Evolutionary conservation across 2,797 vertebrate genomes (phyloP).

Genomic region (Ammospiza maritima): DNA sequence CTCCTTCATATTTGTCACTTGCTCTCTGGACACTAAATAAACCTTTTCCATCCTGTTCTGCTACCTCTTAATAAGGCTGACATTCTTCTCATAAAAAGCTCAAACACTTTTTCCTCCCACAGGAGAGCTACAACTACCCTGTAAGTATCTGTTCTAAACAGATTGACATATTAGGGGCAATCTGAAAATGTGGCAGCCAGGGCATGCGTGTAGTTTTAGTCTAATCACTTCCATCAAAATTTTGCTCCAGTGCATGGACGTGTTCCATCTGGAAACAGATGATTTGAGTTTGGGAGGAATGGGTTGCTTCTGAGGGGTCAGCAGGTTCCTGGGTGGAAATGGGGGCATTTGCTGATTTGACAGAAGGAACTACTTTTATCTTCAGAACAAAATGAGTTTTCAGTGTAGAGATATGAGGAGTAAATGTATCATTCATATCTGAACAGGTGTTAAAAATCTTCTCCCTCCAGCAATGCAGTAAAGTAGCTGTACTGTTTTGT

Average conservation of each 20-base stretch:
- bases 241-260: background rate
- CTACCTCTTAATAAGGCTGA: background rate
- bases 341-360: background rate
- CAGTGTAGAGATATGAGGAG: slow-evolving; percentile 7
- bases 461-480: slow-evolving; percentile 1
- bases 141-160: background rate
- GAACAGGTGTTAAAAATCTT: slow-evolving; percentile 39
- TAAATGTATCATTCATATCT: slow-evolving; percentile 48
- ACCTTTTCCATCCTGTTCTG: background rate
- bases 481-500: background rate
- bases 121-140: background rate
- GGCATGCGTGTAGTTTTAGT: background rate
- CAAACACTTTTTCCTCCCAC: background rate
- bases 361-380: slow-evolving; percentile 11
- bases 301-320: background rate
- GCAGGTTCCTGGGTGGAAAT: background rate
- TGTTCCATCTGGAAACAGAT: slow-evolving; percentile 5
- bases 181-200: background rate
- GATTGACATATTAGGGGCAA: background rate
- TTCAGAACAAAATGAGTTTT: slow-evolving; percentile 47
- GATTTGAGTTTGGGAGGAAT: slow-evolving; percentile 24
- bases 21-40: background rate
- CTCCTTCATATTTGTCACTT: background rate
- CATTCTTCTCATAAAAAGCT: background rate
- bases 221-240: background rate